Conservation (phyloP, 2,888 invertebrate species). For the Chrysolina americana region DNA sequence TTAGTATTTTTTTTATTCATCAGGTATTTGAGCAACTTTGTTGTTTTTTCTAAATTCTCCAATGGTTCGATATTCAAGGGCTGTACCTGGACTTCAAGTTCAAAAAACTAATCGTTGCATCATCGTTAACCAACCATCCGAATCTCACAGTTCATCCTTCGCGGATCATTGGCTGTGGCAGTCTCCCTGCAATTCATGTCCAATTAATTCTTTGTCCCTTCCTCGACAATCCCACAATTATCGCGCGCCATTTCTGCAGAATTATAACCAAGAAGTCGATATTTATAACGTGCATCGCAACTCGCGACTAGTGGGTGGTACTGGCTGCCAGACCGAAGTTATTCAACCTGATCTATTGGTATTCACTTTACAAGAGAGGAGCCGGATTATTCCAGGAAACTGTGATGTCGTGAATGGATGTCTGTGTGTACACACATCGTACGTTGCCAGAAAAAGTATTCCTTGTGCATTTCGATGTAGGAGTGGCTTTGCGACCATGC, state of each 20-base stretch:
- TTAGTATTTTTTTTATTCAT: no score
- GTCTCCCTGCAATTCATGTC: not conserved
- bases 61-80: no score
- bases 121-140: not conserved
- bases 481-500: not conserved
- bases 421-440: constrained; percentile 27
- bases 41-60: no score
- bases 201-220: constrained; percentile 28
- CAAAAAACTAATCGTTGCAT: no score
- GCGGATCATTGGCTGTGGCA: not conserved
- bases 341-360: constrained; percentile 46
- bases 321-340: constrained; percentile 36
- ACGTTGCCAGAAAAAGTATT: constrained; percentile 37
- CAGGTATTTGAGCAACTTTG: no score
- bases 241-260: constrained; percentile 38
- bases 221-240: constrained; percentile 32
- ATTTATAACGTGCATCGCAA: constrained; percentile 39
- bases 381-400: constrained; percentile 44
- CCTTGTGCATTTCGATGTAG: constrained; percentile 20
- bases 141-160: not conserved
- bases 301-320: constrained; percentile 41
- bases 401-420: constrained; percentile 42
- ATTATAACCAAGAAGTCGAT: constrained; percentile 32
- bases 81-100: no score
- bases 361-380: constrained; percentile 42